Conservation (phyloP, 2,888 invertebrate species). For the Vanessa cardui region DNA sequence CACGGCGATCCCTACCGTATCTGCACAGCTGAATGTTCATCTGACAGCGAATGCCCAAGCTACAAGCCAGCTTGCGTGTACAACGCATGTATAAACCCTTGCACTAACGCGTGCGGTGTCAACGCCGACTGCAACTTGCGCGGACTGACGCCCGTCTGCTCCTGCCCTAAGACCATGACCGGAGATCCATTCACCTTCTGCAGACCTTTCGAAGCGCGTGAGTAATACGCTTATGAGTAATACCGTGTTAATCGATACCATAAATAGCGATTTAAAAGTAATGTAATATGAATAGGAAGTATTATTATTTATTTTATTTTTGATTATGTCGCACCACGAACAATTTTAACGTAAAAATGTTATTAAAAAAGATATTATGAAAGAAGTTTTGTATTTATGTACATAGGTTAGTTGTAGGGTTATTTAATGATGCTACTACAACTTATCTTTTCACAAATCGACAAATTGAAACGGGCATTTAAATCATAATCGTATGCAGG, state of each 20-base stretch:
- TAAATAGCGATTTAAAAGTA: neutral
- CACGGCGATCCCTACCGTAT: slow-evolving; percentile 89
- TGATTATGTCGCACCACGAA: too few species aligned
- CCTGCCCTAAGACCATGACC: slow-evolving; percentile 93
- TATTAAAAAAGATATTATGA: too few species aligned
- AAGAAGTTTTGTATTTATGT: too few species aligned
- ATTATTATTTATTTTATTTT: neutral
- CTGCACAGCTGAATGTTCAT: slow-evolving; percentile 91
- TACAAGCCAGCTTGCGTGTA: slow-evolving; percentile 91
- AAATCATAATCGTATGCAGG: slow-evolving; percentile 68
- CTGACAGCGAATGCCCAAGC: slow-evolving; percentile 90
- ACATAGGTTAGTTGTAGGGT: too few species aligned
- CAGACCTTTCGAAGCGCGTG: slow-evolving; percentile 90
- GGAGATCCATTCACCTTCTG: slow-evolving; percentile 93
- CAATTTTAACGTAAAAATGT: too few species aligned
- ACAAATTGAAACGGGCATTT: neutral
- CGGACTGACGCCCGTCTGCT: slow-evolving; percentile 91
- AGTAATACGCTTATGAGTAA: slow-evolving; percentile 50
- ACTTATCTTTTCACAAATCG: neutral
- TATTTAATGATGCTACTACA: too few species aligned
- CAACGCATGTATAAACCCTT: slow-evolving; percentile 92
- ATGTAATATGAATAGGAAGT: slow-evolving; percentile 1
- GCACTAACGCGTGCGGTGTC: slow-evolving; percentile 90
- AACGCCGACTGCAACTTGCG: slow-evolving; percentile 91
- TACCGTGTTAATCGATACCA: slow-evolving; percentile 2